Evolutionary conservation across 2,797 vertebrate species (phyloP).

Genomic region (Phrynocephalus forsythii): DNA sequence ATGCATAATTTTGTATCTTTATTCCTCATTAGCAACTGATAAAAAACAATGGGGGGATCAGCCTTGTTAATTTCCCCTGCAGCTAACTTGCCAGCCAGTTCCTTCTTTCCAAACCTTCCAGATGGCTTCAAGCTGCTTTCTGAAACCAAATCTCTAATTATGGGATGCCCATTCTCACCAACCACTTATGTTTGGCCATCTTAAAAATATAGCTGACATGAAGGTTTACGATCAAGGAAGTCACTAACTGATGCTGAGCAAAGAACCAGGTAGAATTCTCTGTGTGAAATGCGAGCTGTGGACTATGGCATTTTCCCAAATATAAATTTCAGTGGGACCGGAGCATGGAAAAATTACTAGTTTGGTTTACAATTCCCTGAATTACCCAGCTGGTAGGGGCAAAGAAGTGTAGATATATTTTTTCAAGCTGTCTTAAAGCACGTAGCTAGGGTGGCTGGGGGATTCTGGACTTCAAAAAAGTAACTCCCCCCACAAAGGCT

Average conservation of each 20-base stretch:
- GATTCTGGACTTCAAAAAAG: too few relatives aligned
- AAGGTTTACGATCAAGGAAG: slow-evolving; percentile 37
- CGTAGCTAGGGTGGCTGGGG: too few relatives aligned
- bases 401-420: not conserved
- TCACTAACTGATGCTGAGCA: slow-evolving; percentile 15
- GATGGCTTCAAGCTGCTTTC: slow-evolving; percentile 66
- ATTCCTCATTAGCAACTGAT: slow-evolving; percentile 9
- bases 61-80: slow-evolving; percentile 40
- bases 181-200: slow-evolving; percentile 57
- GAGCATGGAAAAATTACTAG: too few relatives aligned
- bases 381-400: not conserved
- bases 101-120: slow-evolving; percentile 52
- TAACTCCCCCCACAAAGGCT: too few relatives aligned
- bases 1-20: not conserved
- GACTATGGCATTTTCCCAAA: not conserved
- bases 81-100: slow-evolving; percentile 56
- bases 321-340: not conserved
- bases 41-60: slow-evolving; percentile 28
- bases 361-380: not conserved
- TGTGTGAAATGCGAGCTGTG: too few relatives aligned
- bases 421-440: not conserved
- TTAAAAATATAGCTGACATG: slow-evolving; percentile 40
- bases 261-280: slow-evolving; percentile 30
- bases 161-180: slow-evolving; percentile 62
- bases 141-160: slow-evolving; percentile 61